Base-by-base conservation (phyloP, 2,113 vertebrate species). In the Zosterops pallidus region DNA sequence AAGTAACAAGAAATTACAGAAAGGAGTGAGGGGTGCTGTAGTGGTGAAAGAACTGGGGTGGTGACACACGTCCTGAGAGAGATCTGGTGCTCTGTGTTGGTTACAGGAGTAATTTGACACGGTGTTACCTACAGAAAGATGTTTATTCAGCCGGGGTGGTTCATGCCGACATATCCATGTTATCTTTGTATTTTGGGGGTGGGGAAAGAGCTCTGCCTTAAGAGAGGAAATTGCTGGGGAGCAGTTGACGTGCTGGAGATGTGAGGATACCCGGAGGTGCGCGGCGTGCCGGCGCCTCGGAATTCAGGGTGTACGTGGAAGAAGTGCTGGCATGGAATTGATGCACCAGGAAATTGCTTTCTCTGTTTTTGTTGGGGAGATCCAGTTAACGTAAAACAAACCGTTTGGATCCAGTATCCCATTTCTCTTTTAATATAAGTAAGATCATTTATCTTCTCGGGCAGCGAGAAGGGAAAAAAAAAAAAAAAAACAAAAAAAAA, bases 331-430 rank as follows among this genome's bases (percentile, higher is more conserved):
- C 46, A 4, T 86, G 60, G 74, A 86, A 63, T 83, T 79, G 83
- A 83, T 86, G 90, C 88, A 68, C 64, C 93, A 97, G 94, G 92
- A 94, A 93, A 96, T 93, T 86, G 59, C 79, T 74, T 83, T 79
- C 76, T 93, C 52, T 80, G 0, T 92, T 96, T 91, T 69, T 78
- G 69, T 84, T 92, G 83, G 83, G 89, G 93, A 92, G 76, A 75
- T 47, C 57, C 69, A 76, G 74, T 76, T 91, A 91, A 89, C 0
- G 5, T 82, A 55, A 94, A 92, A 80, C 2, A 53, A 93, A 68
- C 50, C 72, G 65, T 88, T 87, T 41, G 83, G 52, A 91, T 92
- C 56, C 52, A 23, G 1, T 63, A 55, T 92, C 65, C 56, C 47
- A 9, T 74, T 95, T 81, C 49, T 95, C 69, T 96, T 96, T 96